phyloP scores from a whole-genome alignment of 2,888 invertebrate species.

The Malacosoma neustria region DNA sequence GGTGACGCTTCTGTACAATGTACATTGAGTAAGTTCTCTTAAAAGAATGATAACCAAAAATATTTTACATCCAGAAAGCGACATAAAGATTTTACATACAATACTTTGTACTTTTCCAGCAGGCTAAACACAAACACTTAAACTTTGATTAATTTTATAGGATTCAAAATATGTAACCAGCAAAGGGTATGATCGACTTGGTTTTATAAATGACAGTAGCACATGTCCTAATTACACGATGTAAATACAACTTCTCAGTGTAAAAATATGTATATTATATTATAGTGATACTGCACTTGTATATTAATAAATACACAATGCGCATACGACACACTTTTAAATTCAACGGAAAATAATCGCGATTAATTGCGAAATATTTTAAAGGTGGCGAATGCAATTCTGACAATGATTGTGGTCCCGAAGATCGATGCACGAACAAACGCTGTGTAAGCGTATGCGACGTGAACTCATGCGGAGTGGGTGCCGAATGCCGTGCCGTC shows the following conservation, averaged over 20 bases:
- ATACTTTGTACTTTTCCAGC: too few relatives aligned
- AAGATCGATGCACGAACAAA: conserved; percentile 82
- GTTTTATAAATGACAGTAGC: neutral
- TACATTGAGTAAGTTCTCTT: conserved; percentile 81
- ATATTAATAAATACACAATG: neutral
- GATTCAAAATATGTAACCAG: too few relatives aligned
- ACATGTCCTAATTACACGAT: neutral
- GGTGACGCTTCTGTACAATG: conserved; percentile 93
- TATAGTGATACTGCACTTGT: neutral
- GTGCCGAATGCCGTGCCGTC: conserved; percentile 84
- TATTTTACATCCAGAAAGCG: too few relatives aligned
- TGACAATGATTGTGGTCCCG: conserved; percentile 81
- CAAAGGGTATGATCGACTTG: neutral
- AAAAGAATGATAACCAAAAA: too few relatives aligned
- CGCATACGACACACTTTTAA: too few relatives aligned
- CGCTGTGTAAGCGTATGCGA: conserved; percentile 86
- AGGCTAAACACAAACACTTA: too few relatives aligned
- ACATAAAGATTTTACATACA: too few relatives aligned
- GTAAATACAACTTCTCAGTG: neutral
- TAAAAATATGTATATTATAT: neutral
- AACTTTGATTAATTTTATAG: too few relatives aligned
- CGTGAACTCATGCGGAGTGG: conserved; percentile 81
- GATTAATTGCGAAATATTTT: conserved; percentile 6
- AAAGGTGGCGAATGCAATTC: conserved; percentile 77
- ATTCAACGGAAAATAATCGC: too few relatives aligned